phyloP scores from a whole-genome alignment of 2,797 vertebrate genomes.

The Artibeus jamaicensis region DNA sequence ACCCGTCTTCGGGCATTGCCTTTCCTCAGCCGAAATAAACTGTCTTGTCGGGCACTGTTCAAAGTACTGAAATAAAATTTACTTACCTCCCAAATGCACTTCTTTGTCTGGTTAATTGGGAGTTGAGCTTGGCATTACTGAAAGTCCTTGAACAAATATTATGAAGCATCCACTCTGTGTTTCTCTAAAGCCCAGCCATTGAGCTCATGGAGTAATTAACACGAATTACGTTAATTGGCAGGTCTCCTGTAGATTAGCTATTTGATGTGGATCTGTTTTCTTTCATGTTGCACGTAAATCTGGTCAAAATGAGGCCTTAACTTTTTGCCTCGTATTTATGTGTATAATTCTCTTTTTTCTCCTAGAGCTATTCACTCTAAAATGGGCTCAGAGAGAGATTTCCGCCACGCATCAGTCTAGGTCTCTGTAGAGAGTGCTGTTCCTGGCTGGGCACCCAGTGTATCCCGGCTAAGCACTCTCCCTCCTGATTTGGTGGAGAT shows the following conservation, averaged over 20 bases:
- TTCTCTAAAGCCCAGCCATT: not conserved
- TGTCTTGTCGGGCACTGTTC: not conserved
- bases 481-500: not conserved
- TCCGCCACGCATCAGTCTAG: not conserved
- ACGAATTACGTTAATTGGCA: not conserved
- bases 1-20: not conserved
- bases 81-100: not conserved
- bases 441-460: accelerated
- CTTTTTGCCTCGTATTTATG: not conserved
- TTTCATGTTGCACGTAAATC: not conserved
- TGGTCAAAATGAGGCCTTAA: not conserved
- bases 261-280: not conserved
- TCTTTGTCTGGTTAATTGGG: not conserved
- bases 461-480: not conserved
- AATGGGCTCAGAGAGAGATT: not conserved
- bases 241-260: not conserved
- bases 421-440: not conserved
- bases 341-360: not conserved
- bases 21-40: not conserved
- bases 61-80: constrained; percentile 48
- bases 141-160: not conserved
- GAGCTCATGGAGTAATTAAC: not conserved
- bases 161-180: not conserved
- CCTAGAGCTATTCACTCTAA: not conserved
- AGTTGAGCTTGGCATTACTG: not conserved